Evolutionary conservation across 2,797 vertebrate species (phyloP).

Genomic region (Neomorphus geoffroyi): DNA sequence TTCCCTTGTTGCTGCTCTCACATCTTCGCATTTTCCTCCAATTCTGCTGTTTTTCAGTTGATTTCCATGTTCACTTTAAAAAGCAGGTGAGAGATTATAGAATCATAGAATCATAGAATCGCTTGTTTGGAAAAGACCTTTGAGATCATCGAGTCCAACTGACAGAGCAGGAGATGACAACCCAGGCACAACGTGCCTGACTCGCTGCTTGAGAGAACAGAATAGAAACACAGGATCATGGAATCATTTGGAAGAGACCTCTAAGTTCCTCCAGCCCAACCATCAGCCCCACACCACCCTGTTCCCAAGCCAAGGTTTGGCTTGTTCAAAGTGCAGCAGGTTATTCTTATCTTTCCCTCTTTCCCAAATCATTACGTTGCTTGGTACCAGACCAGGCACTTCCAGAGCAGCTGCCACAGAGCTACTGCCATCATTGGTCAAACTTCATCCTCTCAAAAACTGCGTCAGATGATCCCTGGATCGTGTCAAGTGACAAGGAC

Average conservation of each 20-base stretch:
- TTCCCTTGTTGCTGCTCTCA: not conserved
- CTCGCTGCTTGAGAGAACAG: not conserved
- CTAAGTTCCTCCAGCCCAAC: too few relatives aligned
- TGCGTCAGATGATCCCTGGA: not conserved
- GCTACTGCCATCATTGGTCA: not conserved
- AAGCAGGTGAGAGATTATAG: not conserved
- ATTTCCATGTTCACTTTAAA: not conserved
- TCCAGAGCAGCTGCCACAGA: not conserved
- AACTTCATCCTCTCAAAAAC: not conserved
- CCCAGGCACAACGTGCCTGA: not conserved
- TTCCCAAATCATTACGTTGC: not conserved
- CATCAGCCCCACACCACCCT: too few relatives aligned
- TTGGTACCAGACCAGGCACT: not conserved
- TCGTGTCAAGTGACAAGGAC: accelerated
- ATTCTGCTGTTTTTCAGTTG: not conserved
- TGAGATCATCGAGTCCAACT: too few relatives aligned
- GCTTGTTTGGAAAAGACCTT: too few relatives aligned
- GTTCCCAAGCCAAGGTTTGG: not conserved
- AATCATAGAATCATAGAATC: too few relatives aligned
- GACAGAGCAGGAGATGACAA: not conserved
- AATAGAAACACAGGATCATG: too few relatives aligned
- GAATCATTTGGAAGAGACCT: too few relatives aligned
- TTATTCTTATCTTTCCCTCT: not conserved
- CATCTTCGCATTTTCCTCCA: not conserved
- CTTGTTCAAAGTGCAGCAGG: not conserved